Evolutionary conservation across 2,888 invertebrate genomes (phyloP).

Genomic region (Brassicogethes aeneus): DNA sequence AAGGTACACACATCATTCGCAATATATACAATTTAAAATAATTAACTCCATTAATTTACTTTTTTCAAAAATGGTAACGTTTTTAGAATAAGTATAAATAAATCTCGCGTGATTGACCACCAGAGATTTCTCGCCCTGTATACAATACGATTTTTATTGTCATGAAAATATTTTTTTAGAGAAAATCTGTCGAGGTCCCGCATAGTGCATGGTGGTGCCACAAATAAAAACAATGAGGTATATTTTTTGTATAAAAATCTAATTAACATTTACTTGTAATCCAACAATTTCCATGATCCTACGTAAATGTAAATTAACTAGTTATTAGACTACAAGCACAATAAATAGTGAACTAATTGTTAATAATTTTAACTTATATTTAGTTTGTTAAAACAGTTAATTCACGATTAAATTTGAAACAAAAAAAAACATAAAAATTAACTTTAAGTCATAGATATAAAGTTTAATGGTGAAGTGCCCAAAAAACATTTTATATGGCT

Average conservation of each 20-base stretch:
- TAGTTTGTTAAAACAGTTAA: background rate
- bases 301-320: background rate
- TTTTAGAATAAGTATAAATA: too few species aligned
- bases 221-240: background rate
- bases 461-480: constrained; percentile 23
- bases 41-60: too few species aligned
- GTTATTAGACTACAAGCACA: background rate
- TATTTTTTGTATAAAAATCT: constrained; percentile 2
- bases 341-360: background rate
- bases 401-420: background rate
- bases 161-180: background rate
- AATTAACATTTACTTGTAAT: constrained; percentile 1
- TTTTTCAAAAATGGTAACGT: too few species aligned
- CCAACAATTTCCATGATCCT: constrained; percentile 1
- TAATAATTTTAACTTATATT: too few species aligned
- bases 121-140: constrained; percentile 1
- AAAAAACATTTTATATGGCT: constrained; percentile 21
- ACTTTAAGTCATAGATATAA: constrained; percentile 20
- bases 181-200: constrained; percentile 4
- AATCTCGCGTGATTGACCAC: background rate
- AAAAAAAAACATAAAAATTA: constrained; percentile 6
- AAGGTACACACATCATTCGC: constrained; percentile 17
- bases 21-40: constrained; percentile 17
- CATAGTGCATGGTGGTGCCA: constrained; percentile 3
- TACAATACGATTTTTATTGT: constrained; percentile 1